Base-by-base conservation (phyloP, 2,888 invertebrate genomes). In the Frankliniella intonsa region DNA sequence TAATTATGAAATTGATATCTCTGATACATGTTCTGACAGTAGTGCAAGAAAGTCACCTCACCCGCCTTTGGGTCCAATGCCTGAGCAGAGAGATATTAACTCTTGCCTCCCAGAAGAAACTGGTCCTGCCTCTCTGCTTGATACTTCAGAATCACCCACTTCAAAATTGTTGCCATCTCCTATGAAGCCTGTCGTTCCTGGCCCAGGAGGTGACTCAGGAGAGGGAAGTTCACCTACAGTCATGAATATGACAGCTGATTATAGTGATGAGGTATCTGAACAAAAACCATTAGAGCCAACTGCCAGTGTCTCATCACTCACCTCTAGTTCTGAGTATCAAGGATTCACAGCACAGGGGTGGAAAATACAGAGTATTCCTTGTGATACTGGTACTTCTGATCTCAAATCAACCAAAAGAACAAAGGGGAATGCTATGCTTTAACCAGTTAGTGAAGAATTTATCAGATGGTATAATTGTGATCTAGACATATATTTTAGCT, bases 1-100 rank as follows among this genome's bases (percentile, higher is more conserved):
- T 19, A 94, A 94, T 86, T 94, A 94, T 84, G 94, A 94, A 85
- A 93, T 94, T 82, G 94, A 94, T 87, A 88, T 94, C 83, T 94
- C 94, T 5, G 94, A 94, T 87, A 88, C 93, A 76, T 94, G 93
- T 85, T 92, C 91, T 0, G 94, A 94, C 12, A 93, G 93, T 82
- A 80, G 50, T n/a, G n/a, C 9, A 22, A 10, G 12, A n/a, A 8
- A 11, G 27, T 65, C 55, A 14, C 49, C 79, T 12, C 51, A 22
- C 7, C 25, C 80, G 3, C 50, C 65, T n/a, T n/a, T 27, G n/a
- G 25, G 49, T 12, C 11, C 50, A 19, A 9, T 81, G 55, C 22
- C 81, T n/a, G 81, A 81, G 2, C 22, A 55, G n/a, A 81, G 51
- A 38, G 22, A 25, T 0, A 19, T 55, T 27, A 62, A 55, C 19